Conservation (phyloP, 2,888 invertebrate species). For the Caenorhabditis becei region DNA sequence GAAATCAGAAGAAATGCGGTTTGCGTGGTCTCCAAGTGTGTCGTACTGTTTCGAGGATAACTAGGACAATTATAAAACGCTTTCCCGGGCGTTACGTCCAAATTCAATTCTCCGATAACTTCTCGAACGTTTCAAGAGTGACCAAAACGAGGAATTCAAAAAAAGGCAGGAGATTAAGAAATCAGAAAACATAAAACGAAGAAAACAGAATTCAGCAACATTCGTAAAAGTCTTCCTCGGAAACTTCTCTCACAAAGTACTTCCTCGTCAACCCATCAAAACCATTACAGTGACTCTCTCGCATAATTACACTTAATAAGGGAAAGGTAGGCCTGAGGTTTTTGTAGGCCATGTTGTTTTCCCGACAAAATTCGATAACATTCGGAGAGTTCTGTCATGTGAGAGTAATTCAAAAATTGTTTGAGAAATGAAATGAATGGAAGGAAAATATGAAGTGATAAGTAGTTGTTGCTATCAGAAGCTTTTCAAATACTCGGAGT, state of each 20-base stretch:
- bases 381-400: constrained; percentile 1
- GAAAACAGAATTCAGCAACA: background rate
- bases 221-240: too few species aligned
- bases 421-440: background rate
- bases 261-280: background rate
- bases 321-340: background rate
- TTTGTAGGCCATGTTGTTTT: background rate
- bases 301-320: constrained; percentile 17
- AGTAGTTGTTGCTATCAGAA: too few species aligned
- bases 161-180: background rate
- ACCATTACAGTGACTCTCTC: background rate
- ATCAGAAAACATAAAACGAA: background rate
- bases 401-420: constrained; percentile 19
- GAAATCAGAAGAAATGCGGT: background rate
- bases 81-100: constrained; percentile 23
- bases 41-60: constrained; percentile 51
- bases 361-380: background rate
- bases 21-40: constrained; percentile 30
- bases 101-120: constrained; percentile 17
- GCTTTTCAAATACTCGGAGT: too few species aligned
- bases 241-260: background rate
- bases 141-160: constrained; percentile 15
- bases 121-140: constrained; percentile 30
- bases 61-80: constrained; percentile 57
- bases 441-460: too few species aligned